These are phyloP conservation scores for Ichneumoninae sp. DNA, from an alignment of 2,888 invertebrate genomes.

Conservation along the genomic window DNA sequence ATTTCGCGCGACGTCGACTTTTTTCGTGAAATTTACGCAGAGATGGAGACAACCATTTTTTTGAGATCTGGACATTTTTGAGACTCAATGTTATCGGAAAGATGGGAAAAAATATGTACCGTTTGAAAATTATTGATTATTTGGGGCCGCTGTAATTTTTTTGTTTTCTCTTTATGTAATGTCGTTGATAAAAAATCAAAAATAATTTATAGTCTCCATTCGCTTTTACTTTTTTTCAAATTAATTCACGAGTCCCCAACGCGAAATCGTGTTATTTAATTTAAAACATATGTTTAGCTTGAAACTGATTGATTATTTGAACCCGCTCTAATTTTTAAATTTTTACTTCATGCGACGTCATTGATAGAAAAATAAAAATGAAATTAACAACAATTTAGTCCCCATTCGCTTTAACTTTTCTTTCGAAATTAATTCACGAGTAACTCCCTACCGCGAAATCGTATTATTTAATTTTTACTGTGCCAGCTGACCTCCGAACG, in stretches of 20 bases:
- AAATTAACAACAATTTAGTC: not conserved
- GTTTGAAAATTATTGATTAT: no score
- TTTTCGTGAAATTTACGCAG: no score
- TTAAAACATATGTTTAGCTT: no score
- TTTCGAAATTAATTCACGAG: no score
- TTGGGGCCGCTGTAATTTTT: no score
- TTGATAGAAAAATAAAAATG: not conserved
- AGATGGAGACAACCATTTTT: no score
- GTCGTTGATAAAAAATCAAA: not conserved
- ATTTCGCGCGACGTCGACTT: no score
- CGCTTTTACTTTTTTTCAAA: not conserved
- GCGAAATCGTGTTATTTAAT: not conserved
- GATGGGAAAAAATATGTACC: no score
- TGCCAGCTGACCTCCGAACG: constrained; percentile 7
- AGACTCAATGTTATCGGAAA: no score
- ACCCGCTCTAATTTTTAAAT: no score
- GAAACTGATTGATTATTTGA: no score
- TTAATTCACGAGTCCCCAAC: not conserved
- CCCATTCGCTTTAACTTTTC: not conserved
- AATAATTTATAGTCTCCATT: not conserved
- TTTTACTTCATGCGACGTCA: not conserved
- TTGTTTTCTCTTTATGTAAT: not conserved
- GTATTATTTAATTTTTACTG: not conserved
- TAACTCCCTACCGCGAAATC: not conserved
- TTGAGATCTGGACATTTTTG: no score